These are phyloP conservation scores for Metacarcinus magister DNA, from an alignment of 2,888 invertebrate genomes.

Conservation along the genomic window DNA sequence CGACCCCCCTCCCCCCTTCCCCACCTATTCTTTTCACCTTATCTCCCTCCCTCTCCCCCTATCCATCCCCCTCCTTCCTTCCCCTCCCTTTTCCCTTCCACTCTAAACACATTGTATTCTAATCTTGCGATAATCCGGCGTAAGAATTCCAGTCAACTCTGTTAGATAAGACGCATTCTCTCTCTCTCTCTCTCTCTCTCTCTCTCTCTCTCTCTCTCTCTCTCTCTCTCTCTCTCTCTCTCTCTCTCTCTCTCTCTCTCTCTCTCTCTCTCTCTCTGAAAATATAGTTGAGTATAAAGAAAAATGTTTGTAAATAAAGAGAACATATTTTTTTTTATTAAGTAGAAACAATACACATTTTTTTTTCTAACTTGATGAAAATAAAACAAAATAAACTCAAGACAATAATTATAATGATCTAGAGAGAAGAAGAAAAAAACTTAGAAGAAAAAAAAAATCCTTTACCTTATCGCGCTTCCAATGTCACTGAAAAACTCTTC, in stretches of 20 bases:
- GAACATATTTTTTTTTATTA: no score
- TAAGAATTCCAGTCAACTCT: neutral
- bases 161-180: neutral
- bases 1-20: neutral
- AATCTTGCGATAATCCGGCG: neutral
- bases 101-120: neutral
- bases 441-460: neutral
- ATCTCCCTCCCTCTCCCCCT: neutral
- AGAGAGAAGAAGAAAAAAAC: no score
- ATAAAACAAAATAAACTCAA: no score
- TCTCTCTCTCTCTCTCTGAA: no score
- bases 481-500: neutral
- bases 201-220: no score
- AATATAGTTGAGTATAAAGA: no score
- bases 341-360: no score
- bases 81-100: neutral
- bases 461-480: neutral
- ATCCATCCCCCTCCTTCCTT: neutral
- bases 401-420: no score
- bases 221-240: no score
- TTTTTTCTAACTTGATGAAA: no score
- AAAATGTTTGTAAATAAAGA: no score
- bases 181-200: neutral
- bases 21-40: neutral
- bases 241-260: no score